Conservation (phyloP, 2,888 invertebrate species). For the Dolomedes plantarius region DNA sequence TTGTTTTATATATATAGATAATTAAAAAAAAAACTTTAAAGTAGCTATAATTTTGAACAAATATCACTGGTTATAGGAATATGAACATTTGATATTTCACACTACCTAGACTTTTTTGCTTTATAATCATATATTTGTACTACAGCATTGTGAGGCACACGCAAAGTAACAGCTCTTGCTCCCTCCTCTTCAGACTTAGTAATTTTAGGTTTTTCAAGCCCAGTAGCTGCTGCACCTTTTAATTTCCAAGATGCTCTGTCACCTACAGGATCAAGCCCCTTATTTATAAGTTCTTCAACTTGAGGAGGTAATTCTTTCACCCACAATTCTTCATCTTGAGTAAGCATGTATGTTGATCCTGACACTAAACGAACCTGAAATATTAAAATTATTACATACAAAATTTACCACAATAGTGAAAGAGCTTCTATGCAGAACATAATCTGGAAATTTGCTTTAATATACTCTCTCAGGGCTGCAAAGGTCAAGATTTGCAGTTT, state of each 20-base stretch:
- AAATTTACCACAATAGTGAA: too few relatives aligned
- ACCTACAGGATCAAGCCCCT: slow-evolving; percentile 77
- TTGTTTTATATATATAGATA: too few relatives aligned
- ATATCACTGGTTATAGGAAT: too few relatives aligned
- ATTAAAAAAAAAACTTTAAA: too few relatives aligned
- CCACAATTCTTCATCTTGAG: slow-evolving; percentile 77
- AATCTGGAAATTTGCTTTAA: too few relatives aligned
- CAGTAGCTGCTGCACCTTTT: slow-evolving; percentile 6
- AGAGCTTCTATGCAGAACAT: too few relatives aligned
- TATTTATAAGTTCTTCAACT: slow-evolving; percentile 76
- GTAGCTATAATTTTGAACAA: too few relatives aligned
- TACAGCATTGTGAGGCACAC: slow-evolving; percentile 79
- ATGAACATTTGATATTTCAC: too few relatives aligned
- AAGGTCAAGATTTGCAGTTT: too few relatives aligned
- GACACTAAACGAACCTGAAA: slow-evolving; percentile 77
- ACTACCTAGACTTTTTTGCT: slow-evolving; percentile 78
- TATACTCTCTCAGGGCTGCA: too few relatives aligned
- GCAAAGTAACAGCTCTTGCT: slow-evolving; percentile 75
- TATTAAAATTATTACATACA: neutral
- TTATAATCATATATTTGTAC: slow-evolving; percentile 80
- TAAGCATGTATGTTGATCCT: slow-evolving; percentile 79
- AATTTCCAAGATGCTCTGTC: slow-evolving; percentile 76
- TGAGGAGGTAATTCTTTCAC: slow-evolving; percentile 76
- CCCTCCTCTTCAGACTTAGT: slow-evolving; percentile 53
- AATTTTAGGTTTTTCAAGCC: neutral